Conservation (phyloP, 2,888 invertebrate species). For the Gibbula magus region DNA sequence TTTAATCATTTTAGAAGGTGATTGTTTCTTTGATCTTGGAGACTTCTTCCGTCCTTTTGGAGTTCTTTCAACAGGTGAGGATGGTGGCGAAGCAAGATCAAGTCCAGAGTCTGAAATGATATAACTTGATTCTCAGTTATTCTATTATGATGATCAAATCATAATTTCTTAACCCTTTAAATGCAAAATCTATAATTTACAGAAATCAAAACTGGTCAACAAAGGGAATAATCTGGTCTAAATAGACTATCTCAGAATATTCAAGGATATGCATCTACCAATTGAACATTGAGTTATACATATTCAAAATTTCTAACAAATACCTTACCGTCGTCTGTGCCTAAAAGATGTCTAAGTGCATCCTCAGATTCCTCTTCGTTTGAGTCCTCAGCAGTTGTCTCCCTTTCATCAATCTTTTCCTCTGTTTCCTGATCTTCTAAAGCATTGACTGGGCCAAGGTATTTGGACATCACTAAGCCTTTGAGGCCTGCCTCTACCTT, state of each 20-base stretch:
- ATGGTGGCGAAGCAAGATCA: background rate
- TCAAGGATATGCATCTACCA: no score
- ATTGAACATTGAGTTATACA: no score
- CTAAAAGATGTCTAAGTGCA: conserved; percentile 34
- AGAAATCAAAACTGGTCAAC: no score
- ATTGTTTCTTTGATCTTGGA: background rate
- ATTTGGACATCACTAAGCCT: conserved; percentile 60
- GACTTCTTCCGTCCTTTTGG: background rate
- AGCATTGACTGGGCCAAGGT: conserved; percentile 52
- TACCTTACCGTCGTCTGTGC: conserved; percentile 15
- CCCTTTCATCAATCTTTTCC: background rate
- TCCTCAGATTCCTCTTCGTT: conserved; percentile 26
- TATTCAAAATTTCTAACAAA: background rate
- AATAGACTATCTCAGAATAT: no score
- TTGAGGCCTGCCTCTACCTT: conserved; percentile 63
- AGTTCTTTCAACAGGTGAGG: background rate
- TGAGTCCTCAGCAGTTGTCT: conserved; percentile 29
- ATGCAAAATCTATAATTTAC: no score
- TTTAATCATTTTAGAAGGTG: background rate
- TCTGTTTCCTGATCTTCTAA: background rate
- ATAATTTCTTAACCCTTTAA: no score
- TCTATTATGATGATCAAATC: no score
- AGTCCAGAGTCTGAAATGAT: background rate
- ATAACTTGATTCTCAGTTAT: no score
- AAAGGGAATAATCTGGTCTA: no score